These are phyloP conservation scores for Drosophila pseudoananassae DNA, from an alignment of 1,140 invertebrate species.

Conservation along the genomic window DNA sequence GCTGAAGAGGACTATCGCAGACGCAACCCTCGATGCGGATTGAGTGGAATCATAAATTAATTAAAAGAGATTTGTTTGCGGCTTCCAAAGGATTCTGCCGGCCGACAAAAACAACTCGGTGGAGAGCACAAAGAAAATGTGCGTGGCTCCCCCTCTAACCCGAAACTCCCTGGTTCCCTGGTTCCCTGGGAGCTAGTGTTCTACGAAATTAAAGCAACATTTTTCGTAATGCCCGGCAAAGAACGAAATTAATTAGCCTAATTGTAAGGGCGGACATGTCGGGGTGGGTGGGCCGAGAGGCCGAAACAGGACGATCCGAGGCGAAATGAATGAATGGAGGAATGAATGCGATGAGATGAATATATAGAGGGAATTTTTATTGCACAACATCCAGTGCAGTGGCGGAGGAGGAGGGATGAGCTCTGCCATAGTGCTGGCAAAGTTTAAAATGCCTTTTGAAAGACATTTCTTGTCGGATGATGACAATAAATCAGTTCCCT, in stretches of 20 bases:
- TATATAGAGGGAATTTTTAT: slow-evolving; percentile 76
- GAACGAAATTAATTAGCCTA: slow-evolving; percentile 83
- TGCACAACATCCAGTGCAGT: slow-evolving; percentile 45
- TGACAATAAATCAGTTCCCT: slow-evolving; percentile 40
- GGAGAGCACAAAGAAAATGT: slow-evolving; percentile 72
- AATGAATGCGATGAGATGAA: slow-evolving; percentile 65
- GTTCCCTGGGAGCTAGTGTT: slow-evolving; percentile 14
- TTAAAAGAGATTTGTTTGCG: slow-evolving; percentile 84
- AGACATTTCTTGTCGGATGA: slow-evolving; percentile 7
- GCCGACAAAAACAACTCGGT: slow-evolving; percentile 51
- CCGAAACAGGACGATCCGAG: slow-evolving; percentile 58
- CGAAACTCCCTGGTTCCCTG: not conserved
- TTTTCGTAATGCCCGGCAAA: slow-evolving; percentile 78
- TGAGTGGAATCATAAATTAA: slow-evolving; percentile 84
- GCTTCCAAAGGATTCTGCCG: slow-evolving; percentile 80
- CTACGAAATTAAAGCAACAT: slow-evolving; percentile 81
- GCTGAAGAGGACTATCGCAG: slow-evolving; percentile 36
- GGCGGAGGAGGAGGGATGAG: slow-evolving; percentile 18
- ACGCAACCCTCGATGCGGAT: slow-evolving; percentile 78
- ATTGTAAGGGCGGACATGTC: slow-evolving; percentile 69
- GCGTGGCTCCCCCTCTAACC: slow-evolving; percentile 43
- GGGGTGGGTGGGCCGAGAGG: slow-evolving; percentile 1
- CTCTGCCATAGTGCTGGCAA: not conserved
- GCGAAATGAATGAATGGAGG: slow-evolving; percentile 60
- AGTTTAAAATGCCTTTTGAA: not conserved